Evolutionary conservation across 2,888 invertebrate genomes (phyloP), one percentile per base, ranked within the genome.

Genomic region (Thera obeliscata): DNA sequence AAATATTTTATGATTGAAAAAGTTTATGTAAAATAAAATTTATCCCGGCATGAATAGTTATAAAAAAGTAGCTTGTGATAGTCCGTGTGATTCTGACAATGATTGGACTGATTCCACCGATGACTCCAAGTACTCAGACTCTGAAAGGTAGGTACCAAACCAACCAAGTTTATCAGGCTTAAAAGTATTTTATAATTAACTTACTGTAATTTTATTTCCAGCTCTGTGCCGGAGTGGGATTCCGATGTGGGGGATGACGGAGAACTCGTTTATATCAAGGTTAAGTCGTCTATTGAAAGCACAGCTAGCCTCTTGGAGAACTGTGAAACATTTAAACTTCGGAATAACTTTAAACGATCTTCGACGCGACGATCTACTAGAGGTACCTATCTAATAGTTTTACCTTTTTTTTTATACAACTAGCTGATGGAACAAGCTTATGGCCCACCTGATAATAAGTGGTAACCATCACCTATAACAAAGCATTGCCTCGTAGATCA

Each of bases 181-280:
- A 5, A 41, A 12, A 46, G 22, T 22, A 41, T 2, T 22, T 41
- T 22, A 48, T 4, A 56, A n/a, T 9, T 58, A 33, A 58, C 3
- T 46, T 9, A 49, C 9, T 35, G 35, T 36, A 8, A 52, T 54
- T 61, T 60, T 61, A 11, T 56, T 80, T 83, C 35, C 62, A 96
- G 95, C 82, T 95, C 95, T n/a, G 94, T 95, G 43, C 95, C 95
- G 38, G 96, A 96, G 84, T 96, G 96, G 96, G 95, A 96, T 85
- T 94, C 95, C 1, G 95, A 95, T 80, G 89, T 96, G 2, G 94
- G 94, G 61, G 94, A 95, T 72, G 94, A 95, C 76, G 96, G 96
- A 2, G 95, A 95, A 77, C 86, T 97, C 6, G 94, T 96, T 60
- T 96, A 94, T 79, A 94, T 96, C 36, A 96, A 96, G 84, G 94